Evolutionary conservation across 2,113 vertebrate species (phyloP).

Genomic region (Addax nasomaculatus): DNA sequence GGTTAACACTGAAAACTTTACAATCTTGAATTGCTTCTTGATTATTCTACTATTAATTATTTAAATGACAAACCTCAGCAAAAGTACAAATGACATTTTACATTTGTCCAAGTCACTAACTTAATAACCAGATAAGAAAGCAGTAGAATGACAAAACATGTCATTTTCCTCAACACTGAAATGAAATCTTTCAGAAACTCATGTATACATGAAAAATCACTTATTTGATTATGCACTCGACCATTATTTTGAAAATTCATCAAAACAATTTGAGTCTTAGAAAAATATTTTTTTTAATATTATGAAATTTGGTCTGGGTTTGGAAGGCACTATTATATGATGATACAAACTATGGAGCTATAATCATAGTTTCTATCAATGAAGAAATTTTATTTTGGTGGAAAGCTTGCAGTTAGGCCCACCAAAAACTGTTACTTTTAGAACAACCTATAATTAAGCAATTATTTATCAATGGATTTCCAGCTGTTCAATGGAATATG

Average conservation of each 20-base stretch:
- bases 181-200: background rate
- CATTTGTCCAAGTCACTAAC: conserved; percentile 30
- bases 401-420: background rate
- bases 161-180: conserved; percentile 6
- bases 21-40: background rate
- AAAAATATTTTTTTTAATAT: conserved; percentile 14
- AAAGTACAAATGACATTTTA: conserved; percentile 35
- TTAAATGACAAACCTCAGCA: conserved; percentile 33
- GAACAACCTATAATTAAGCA: conserved; percentile 17
- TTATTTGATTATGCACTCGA: background rate
- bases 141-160: background rate
- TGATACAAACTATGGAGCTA: background rate
- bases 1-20: conserved; percentile 36
- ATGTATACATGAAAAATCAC: background rate
- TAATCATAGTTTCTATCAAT: background rate
- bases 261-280: background rate
- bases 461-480: background rate
- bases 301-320: background rate
- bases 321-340: background rate
- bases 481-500: background rate
- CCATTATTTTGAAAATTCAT: conserved; percentile 25
- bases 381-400: background rate
- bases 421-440: conserved; percentile 6
- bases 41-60: conserved; percentile 40
- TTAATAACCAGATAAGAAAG: conserved; percentile 32